A percentile compares a stretch with the other conserved stretches of the same genome.
Conservation (phyloP, 2,113 vertebrate species). For the Galeopterus variegatus region DNA sequence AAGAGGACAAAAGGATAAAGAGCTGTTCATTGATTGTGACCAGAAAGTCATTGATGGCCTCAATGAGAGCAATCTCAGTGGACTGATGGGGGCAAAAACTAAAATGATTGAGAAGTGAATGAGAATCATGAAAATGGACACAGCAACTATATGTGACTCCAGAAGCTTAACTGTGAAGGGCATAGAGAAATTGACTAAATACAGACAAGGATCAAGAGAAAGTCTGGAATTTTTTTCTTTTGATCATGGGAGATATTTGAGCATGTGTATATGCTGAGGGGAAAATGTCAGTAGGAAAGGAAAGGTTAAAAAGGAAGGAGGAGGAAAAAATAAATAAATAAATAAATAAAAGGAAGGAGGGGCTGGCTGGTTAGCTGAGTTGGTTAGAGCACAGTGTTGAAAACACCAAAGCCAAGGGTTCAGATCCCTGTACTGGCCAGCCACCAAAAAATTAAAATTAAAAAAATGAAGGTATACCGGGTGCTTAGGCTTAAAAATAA, state of each 20-base stretch:
- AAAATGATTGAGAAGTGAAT: background rate
- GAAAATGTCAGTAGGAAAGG: conserved; percentile 2
- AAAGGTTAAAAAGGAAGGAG: background rate
- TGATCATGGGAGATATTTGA: background rate
- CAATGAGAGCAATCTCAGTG: background rate
- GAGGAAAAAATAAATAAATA: too few species aligned
- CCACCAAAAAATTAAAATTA: too few species aligned
- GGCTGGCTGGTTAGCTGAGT: too few species aligned
- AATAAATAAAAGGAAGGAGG: background rate
- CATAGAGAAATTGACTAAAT: background rate
- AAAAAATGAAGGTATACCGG: too few species aligned
- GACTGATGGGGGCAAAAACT: background rate
- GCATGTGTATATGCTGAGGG: background rate
- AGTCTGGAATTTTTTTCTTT: background rate
- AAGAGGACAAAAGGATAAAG: background rate
- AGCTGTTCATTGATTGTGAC: background rate
- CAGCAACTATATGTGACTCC: background rate
- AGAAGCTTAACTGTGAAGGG: background rate
- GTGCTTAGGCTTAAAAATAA: background rate
- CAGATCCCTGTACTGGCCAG: too few species aligned
- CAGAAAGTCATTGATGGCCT: background rate
- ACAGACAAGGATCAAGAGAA: background rate
- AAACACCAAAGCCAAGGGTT: too few species aligned
- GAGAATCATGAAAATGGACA: background rate
- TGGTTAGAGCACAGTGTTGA: too few species aligned